Base-by-base conservation (phyloP, 2,888 invertebrate genomes). In the Drosophila ezoana region DNA sequence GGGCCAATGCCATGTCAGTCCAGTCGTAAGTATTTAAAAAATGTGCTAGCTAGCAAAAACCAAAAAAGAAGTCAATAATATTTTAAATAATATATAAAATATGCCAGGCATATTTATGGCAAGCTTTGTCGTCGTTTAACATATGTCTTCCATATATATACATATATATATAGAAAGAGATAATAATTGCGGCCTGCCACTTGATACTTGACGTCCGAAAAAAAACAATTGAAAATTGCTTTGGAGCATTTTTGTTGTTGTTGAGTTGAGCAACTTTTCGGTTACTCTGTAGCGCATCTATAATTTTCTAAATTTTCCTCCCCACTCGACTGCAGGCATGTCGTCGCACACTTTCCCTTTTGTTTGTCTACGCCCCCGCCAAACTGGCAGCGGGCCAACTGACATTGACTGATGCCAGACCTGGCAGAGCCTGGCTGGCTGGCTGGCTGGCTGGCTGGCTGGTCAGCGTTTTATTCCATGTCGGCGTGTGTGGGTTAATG, bases 381-480 rank as follows among this genome's bases (percentile, higher is more conserved):
- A 65, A 64, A 58, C 81, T 89, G 89, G 90, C 90, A 86, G 64
- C 74, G 52, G 44, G 78, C 89, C 89, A 89, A 81, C 81, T 89
- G 90, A 89, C 89, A 89, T 89, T 89, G 89, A 89, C 90, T 89
- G 89, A 89, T 90, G 89, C 89, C 85, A 80, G 83, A 78, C 60
- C 45, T 64, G 52, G 62, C 58, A 37, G 54, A 60, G 47, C 60
- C 48, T 5, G 20, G 20, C 20, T 20, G 20, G 20, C 5, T 20
- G 20, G 20, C 20, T 20, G 4, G 6, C 23, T 23, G 23, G 28
- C 28, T 28, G 2, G 41, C n/a, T 16, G 11, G 40, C 40, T 37
- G 28, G 52, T 41, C 51, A 56, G 41, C 32, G 40, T 61, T 65
- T 14, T 60, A 35, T 59, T 58, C 75, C 75, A 67, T 43, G 61